Evolutionary conservation across 2,797 vertebrate genomes (phyloP).

Genomic region (Peromyscus aztecus): DNA sequence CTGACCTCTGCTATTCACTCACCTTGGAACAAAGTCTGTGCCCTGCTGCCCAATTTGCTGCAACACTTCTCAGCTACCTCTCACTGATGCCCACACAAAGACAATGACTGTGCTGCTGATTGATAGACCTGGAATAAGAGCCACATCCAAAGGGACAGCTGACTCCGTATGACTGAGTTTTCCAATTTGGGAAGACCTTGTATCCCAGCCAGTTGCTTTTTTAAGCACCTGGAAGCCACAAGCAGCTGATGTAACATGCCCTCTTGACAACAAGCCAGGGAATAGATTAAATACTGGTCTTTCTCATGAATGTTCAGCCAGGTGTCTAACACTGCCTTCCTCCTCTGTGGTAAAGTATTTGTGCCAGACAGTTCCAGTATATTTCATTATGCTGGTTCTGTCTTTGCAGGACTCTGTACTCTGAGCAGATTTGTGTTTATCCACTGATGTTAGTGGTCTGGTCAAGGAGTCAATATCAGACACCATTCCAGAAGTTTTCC

Average conservation of each 20-base stretch:
- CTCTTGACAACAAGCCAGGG: slow-evolving; percentile 83
- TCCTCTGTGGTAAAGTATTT: slow-evolving; percentile 68
- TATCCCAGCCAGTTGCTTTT: slow-evolving; percentile 85
- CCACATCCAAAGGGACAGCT: slow-evolving; percentile 61
- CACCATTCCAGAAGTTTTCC: background rate
- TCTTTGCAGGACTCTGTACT: slow-evolving; percentile 39
- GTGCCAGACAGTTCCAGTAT: slow-evolving; percentile 8
- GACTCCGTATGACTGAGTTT: slow-evolving; percentile 79
- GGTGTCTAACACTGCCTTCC: slow-evolving; percentile 73
- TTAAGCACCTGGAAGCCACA: slow-evolving; percentile 87
- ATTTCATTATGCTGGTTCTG: slow-evolving; percentile 62
- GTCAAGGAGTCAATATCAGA: background rate
- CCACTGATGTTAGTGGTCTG: background rate
- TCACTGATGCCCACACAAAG: slow-evolving; percentile 59
- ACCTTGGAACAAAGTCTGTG: background rate
- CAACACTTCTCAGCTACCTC: slow-evolving; percentile 49
- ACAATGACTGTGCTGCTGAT: slow-evolving; percentile 71
- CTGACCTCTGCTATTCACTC: background rate
- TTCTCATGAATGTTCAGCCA: slow-evolving; percentile 79
- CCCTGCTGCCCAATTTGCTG: slow-evolving; percentile 27
- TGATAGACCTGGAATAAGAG: slow-evolving; percentile 68
- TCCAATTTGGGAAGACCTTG: slow-evolving; percentile 82
- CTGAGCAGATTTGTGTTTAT: background rate
- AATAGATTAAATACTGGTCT: slow-evolving; percentile 86
- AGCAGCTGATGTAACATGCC: slow-evolving; percentile 85